Evolutionary conservation across 2,888 invertebrate genomes (phyloP), one percentile per base, ranked within the genome.

Genomic region (Pollenia angustigena): DNA sequence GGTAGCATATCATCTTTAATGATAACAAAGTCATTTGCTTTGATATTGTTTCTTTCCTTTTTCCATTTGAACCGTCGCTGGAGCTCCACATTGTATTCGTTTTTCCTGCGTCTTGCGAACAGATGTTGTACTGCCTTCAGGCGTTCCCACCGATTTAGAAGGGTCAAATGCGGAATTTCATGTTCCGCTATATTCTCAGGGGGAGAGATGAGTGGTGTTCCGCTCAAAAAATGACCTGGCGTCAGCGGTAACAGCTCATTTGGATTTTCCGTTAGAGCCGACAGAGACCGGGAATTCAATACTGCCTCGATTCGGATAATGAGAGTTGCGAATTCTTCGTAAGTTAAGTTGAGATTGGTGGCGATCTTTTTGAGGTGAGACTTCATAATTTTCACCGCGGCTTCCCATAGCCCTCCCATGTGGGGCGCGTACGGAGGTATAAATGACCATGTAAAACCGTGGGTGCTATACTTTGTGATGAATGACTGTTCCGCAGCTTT

Each of bases 351-450:
- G 1, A 50, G 14, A 9, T 62, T 71, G 4, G 54, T 32, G 0
- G 58, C 54, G 0, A 68, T 46, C 14, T 83, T 80, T 46, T 60
- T 79, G 0, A 78, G 58, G 44, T 88, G 82, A 0, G 66, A 52
- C 11, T 85, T 83, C 46, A 85, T 69, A 8, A 71, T 83, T 16
- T 75, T 69, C n/a, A 81, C 81, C 6, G 69, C 86, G 0, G 80
- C 81, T 54, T 76, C 84, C 83, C 72, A 79, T 0, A 79, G 50
- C 18, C 72, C 78, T 8, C 68, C 78, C 1, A 18, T 18, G 18
- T 18, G 18, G 18, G 18, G 1, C 18, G 18, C 18, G 18, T 18
- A 18, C 18, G 18, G 18, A 18, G 18, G 18, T 1, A 18, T 18
- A 18, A 18, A 18, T 18, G 18, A 18, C 18, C 18, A 18, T 18